Evolutionary conservation across 2,888 invertebrate species (phyloP), one percentile per base, ranked within the genome.

Genomic region (Lymantria monacha): DNA sequence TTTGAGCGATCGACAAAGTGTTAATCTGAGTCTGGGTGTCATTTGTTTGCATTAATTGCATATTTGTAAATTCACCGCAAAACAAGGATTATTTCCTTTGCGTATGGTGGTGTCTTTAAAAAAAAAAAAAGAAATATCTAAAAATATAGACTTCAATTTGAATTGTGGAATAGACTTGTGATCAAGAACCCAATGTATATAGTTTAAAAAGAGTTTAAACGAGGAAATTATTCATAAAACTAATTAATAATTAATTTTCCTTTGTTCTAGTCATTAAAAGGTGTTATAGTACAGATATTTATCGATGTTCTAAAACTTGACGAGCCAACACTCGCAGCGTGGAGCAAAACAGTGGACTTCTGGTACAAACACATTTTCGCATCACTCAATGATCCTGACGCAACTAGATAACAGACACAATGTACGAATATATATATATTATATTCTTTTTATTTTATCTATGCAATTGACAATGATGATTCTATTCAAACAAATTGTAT

Each of bases 301-400:
- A 83, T 87, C 22, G 88, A 92, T 53, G 85, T 87, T 0, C 65
- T 91, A 1, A 74, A 87, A 1, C 69, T 88, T 22, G 87, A 90
- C 52, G 74, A 71, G 2, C 57, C 66, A 0, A 88, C 88, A 0
- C 76, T 92, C 7, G 75, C 74, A 7, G 84, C 89, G 7, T 92
- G 92, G 92, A 83, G 81, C 44, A 88, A 86, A 61, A 75, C 87
- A 0, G 83, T 91, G 3, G 85, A 85, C 33, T 91, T 92, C 74
- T 89, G 86, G 84, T 92, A 88, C 76, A 85, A 84, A 48, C 76
- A 90, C 68, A 79, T 91, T 66, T 91, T 91, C 63, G 70, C 74
- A 46, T 75, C 83, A 1, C 73, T 90, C 15, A 79, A 72, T 50
- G 53, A 30, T 12, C 48, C 55, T 53, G 66, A 61, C 44, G 63